Evolutionary conservation across 2,797 vertebrate species (phyloP).

Genomic region (Acanthurus tractus): DNA sequence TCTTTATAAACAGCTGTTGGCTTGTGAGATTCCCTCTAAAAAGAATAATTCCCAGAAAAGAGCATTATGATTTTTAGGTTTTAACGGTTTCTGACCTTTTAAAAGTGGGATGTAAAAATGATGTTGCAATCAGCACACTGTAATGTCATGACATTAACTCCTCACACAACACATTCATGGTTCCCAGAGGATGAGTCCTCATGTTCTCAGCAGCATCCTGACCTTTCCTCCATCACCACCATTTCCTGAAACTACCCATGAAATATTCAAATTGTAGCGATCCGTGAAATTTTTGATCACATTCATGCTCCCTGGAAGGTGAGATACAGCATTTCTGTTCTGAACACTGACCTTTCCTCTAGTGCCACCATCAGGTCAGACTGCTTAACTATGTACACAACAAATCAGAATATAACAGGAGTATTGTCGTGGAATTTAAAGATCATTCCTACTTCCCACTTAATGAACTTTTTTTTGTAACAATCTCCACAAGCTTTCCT

Average conservation of each 20-base stretch:
- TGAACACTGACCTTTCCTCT: background rate
- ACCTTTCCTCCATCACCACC: background rate
- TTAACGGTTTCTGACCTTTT: too few relatives aligned
- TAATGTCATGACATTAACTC: background rate
- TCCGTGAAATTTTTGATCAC: background rate
- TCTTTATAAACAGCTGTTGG: slow-evolving; percentile 17
- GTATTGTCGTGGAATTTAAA: background rate
- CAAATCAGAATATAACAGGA: background rate
- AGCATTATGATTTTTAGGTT: background rate
- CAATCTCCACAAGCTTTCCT: background rate
- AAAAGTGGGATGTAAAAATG: background rate
- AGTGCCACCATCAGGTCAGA: background rate
- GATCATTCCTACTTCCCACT: background rate
- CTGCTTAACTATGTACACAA: background rate
- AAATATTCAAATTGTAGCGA: background rate
- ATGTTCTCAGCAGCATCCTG: background rate
- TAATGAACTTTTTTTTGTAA: background rate
- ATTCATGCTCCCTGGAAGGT: slow-evolving; percentile 1
- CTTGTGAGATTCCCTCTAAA: background rate
- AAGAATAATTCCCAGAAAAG: background rate
- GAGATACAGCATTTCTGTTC: background rate
- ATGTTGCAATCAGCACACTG: background rate
- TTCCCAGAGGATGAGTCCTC: background rate
- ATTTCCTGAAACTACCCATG: too few relatives aligned
- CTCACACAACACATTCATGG: background rate